These are phyloP conservation scores for Cataglyphis albicans DNA, from an alignment of 2,888 invertebrate species.

Conservation along the genomic window DNA sequence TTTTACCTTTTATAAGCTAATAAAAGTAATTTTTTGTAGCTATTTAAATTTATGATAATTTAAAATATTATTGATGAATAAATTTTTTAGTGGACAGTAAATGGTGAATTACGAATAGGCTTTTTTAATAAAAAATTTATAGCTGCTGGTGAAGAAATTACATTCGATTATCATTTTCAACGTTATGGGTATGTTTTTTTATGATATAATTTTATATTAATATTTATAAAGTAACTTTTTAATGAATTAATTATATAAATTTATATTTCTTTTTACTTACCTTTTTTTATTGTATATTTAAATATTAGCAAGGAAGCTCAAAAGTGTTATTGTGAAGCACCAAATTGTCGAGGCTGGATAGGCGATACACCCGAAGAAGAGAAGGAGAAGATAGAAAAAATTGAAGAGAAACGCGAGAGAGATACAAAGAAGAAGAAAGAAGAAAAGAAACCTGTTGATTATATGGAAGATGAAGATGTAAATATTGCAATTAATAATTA, in stretches of 20 bases:
- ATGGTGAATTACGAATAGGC: constrained; percentile 97
- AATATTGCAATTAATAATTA: constrained; percentile 55
- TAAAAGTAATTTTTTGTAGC: constrained; percentile 70
- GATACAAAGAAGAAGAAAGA: constrained; percentile 73
- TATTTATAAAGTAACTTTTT: constrained; percentile 44
- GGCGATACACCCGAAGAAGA: constrained; percentile 94
- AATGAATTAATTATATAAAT: constrained; percentile 45
- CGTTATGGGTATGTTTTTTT: constrained; percentile 92
- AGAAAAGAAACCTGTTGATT: constrained; percentile 74
- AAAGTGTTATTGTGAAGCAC: constrained; percentile 96
- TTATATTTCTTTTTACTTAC: constrained; percentile 15
- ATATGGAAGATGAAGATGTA: constrained; percentile 86
- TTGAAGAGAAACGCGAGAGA: constrained; percentile 78
- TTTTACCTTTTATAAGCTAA: not conserved
- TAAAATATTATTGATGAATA: constrained; percentile 32
- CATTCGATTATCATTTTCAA: constrained; percentile 99
- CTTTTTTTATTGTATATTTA: constrained; percentile 19
- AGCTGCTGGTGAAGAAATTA: constrained; percentile 96
- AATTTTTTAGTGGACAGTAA: constrained; percentile 92
- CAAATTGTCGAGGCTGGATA: constrained; percentile 97
- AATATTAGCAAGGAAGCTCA: constrained; percentile 95
- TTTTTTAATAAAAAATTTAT: constrained; percentile 97
- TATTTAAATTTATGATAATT: not conserved
- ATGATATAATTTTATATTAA: constrained; percentile 45
- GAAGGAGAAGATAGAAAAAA: constrained; percentile 87